These are phyloP conservation scores for Drosophila prosaltans DNA, from an alignment of 1,140 invertebrate species.

Conservation along the genomic window DNA sequence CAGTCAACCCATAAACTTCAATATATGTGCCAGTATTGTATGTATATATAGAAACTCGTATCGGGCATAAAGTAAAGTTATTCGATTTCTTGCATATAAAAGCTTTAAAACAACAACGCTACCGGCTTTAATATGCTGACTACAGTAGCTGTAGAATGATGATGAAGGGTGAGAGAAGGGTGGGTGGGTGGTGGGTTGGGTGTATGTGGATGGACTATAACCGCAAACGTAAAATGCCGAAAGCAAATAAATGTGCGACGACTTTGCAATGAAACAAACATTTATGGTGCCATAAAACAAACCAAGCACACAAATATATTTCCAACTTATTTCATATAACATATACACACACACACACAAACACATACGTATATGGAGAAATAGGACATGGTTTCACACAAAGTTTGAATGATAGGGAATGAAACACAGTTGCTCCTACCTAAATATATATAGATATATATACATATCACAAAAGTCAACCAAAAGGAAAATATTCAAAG, in stretches of 20 bases:
- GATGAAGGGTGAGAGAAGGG: constrained; percentile 4
- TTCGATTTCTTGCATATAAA: constrained; percentile 56
- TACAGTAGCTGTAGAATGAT: neutral
- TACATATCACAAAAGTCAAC: neutral
- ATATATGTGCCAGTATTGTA: constrained; percentile 19
- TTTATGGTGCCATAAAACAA: constrained; percentile 80
- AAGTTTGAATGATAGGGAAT: constrained; percentile 1
- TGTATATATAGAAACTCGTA: constrained; percentile 30
- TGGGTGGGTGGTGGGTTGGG: neutral
- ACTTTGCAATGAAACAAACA: constrained; percentile 80
- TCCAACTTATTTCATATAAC: constrained; percentile 73
- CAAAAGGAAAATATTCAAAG: neutral
- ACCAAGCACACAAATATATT: constrained; percentile 76
- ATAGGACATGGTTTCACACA: constrained; percentile 21
- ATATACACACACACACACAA: constrained; percentile 39
- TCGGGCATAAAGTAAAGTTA: constrained; percentile 54
- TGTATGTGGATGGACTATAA: constrained; percentile 57
- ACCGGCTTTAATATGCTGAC: constrained; percentile 49
- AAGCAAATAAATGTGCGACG: constrained; percentile 80
- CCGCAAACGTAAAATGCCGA: constrained; percentile 63
- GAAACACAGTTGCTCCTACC: neutral
- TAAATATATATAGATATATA: too few species aligned
- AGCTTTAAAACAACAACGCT: constrained; percentile 63
- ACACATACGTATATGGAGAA: constrained; percentile 13
- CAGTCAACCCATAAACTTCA: constrained; percentile 46